Evolutionary conservation across 2,888 invertebrate species (phyloP).

Genomic region (Rotaria socialis): DNA sequence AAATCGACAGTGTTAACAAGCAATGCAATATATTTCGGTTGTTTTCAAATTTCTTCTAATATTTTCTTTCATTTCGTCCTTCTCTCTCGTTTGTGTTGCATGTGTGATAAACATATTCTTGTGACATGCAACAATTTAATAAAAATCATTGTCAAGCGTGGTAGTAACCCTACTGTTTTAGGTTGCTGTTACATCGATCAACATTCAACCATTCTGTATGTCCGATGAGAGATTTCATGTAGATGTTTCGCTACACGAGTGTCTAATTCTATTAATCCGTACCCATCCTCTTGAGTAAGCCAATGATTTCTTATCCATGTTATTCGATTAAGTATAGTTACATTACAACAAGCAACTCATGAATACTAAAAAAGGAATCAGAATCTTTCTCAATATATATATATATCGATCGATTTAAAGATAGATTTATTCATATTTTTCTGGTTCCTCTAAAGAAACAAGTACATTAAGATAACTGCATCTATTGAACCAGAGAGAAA

Average conservation of each 20-base stretch:
- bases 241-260: not conserved
- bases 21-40: too few species aligned
- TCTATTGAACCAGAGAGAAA: not conserved
- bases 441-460: not conserved
- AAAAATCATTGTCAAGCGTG: too few species aligned
- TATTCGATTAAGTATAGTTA: not conserved
- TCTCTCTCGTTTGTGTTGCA: too few species aligned
- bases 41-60: too few species aligned
- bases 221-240: not conserved
- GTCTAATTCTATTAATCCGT: not conserved
- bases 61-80: too few species aligned
- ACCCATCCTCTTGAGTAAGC: not conserved
- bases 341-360: not conserved
- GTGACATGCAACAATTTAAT: too few species aligned
- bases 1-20: too few species aligned
- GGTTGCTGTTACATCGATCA: too few species aligned
- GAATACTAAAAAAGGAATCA: not conserved
- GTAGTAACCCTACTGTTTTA: too few species aligned
- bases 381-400: too few species aligned
- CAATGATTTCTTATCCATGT: not conserved
- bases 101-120: too few species aligned
- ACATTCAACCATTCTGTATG: not conserved
- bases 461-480: not conserved
- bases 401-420: not conserved
- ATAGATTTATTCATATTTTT: not conserved